Evolutionary conservation across 1,140 invertebrate genomes (phyloP).

Genomic region (Chlorops oryzae): DNA sequence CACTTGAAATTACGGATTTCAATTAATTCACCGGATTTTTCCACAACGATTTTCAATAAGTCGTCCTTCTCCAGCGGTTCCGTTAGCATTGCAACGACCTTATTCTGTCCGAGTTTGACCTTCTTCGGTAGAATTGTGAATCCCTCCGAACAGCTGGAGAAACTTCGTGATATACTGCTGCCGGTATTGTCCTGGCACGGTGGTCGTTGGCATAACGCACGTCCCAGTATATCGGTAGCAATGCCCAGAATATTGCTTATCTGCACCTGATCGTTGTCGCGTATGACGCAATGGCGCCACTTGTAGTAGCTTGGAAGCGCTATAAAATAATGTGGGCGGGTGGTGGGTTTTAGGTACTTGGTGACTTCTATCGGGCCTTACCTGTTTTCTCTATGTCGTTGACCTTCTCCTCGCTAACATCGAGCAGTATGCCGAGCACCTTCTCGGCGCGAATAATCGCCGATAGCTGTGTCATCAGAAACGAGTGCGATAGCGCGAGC

Average conservation of each 20-base stretch:
- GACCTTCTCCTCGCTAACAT: slow-evolving; percentile 61
- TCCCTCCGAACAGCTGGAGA: slow-evolving; percentile 39
- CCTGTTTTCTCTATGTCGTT: slow-evolving; percentile 56
- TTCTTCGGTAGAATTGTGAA: slow-evolving; percentile 45
- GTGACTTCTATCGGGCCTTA: too few relatives aligned
- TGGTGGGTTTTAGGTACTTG: too few relatives aligned
- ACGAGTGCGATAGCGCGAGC: slow-evolving; percentile 56
- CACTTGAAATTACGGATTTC: slow-evolving; percentile 67
- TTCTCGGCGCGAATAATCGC: slow-evolving; percentile 62
- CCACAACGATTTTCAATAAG: slow-evolving; percentile 65
- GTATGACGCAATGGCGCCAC: slow-evolving; percentile 69
- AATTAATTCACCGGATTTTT: slow-evolving; percentile 70
- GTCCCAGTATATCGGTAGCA: slow-evolving; percentile 67
- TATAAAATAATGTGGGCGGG: slow-evolving; percentile 28
- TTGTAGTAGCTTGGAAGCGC: slow-evolving; percentile 64
- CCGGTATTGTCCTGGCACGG: slow-evolving; percentile 41
- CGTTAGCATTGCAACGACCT: slow-evolving; percentile 70
- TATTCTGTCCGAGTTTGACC: slow-evolving; percentile 61
- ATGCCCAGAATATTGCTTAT: slow-evolving; percentile 72
- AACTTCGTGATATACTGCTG: slow-evolving; percentile 32
- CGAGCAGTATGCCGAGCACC: slow-evolving; percentile 71
- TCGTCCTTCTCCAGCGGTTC: slow-evolving; percentile 69
- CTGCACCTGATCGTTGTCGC: slow-evolving; percentile 73
- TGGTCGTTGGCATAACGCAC: slow-evolving; percentile 55
- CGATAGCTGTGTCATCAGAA: slow-evolving; percentile 53